These are phyloP conservation scores for Nannospalax galili DNA, from an alignment of 2,113 vertebrate species.

Conservation along the genomic window DNA sequence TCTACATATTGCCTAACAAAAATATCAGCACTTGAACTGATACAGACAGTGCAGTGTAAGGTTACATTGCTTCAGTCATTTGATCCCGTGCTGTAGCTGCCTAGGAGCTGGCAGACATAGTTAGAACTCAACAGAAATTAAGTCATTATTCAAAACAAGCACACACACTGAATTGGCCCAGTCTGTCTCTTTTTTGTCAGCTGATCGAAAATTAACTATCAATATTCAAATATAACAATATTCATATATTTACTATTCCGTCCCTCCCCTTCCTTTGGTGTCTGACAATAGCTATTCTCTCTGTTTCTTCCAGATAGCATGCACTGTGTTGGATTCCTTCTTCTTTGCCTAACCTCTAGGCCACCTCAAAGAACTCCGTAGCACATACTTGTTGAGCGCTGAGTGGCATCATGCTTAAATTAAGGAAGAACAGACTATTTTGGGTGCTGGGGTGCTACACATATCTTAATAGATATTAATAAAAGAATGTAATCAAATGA, in stretches of 20 bases:
- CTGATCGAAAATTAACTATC: neutral
- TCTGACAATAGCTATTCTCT: neutral
- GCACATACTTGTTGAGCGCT: constrained; percentile 24
- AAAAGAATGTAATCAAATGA: neutral
- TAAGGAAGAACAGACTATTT: neutral
- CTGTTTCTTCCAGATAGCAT: neutral
- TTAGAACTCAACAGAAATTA: neutral
- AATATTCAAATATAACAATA: neutral
- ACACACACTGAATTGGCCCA: neutral
- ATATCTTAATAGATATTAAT: neutral
- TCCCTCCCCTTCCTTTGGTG: neutral
- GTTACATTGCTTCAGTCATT: constrained; percentile 3
- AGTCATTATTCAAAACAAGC: neutral
- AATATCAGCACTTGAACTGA: neutral
- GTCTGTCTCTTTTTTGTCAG: neutral
- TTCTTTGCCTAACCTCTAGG: neutral
- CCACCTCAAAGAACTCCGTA: neutral
- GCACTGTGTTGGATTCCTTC: neutral
- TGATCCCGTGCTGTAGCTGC: neutral
- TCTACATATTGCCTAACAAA: constrained; percentile 21
- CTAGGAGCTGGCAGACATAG: neutral
- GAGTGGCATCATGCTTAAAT: neutral
- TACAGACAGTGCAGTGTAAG: neutral
- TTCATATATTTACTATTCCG: neutral
- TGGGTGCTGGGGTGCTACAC: neutral